Evolutionary conservation across 2,797 vertebrate species (phyloP), one percentile per base, ranked within the genome.

Genomic region (Odontamblyopus rebecca): DNA sequence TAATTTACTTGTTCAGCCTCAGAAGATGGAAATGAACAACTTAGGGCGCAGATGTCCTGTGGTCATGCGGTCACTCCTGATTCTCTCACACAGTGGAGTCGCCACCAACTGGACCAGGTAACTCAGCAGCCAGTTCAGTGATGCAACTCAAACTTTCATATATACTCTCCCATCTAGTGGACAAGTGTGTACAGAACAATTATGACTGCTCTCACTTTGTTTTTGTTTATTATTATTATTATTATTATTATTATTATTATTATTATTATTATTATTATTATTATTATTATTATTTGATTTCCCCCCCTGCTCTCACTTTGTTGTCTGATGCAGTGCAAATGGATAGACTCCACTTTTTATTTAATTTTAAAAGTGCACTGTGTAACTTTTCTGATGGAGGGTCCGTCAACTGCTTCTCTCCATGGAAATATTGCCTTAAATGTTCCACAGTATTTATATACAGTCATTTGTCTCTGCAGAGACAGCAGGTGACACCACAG

Each of bases 21-120:
- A 44, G 89, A 89, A 53, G 87, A 85, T 53, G 91, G 84, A 15
- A 77, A 76, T 0, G 30, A 53, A 15, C 67, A 32, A 19, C 75
- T 85, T 27, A 77, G 75, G 62, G 88, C 89, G 11, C 82, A 86
- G 81, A 89, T 93, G 92, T 90, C 92, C 60, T 94, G 92, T 41
- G 90, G 90, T 2, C 92, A 94, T 15, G 91, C 87, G 0, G 90
- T 93, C 54, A 86, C 86, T 11, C 91, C 93, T 2, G 70, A 91
- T 1, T 86, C 88, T n/a, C 83, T 93, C 0, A 93, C 91, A 1
- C 51, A 0, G 0, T 92, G 85, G 85, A 92, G 91, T 73, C 78
- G 81, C 0, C 79, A 74, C 41, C 80, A 81, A 18, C 86, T 94
- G 13, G 82, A 90, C 15, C 41, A 90, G 88, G 88, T 93, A 61